Evolutionary conservation across 2,888 invertebrate genomes (phyloP).

Genomic region (Lepidocyrtinus sp.): DNA sequence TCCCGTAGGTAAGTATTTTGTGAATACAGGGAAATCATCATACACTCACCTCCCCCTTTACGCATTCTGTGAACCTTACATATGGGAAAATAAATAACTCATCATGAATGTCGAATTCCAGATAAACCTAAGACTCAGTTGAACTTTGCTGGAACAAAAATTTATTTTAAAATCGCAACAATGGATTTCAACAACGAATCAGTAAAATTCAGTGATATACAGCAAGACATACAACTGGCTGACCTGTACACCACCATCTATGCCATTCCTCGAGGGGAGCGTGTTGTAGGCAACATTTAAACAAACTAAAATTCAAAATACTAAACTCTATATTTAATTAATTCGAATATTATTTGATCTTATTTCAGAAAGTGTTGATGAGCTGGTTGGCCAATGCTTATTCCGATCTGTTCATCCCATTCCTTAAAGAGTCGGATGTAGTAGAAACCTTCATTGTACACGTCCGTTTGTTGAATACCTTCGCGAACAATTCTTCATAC

Average conservation of each 20-base stretch:
- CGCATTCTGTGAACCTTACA: no score
- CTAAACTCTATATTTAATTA: no score
- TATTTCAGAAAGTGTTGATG: slow-evolving; percentile 52
- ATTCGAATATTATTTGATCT: neutral
- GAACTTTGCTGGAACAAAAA: no score
- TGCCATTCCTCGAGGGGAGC: slow-evolving; percentile 32
- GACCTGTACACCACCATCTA: slow-evolving; percentile 46
- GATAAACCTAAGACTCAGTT: no score
- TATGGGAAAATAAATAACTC: no score
- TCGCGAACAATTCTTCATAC: slow-evolving; percentile 51
- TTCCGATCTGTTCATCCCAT: slow-evolving; percentile 44
- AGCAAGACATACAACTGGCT: slow-evolving; percentile 32
- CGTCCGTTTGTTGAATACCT: slow-evolving; percentile 42
- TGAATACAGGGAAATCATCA: no score
- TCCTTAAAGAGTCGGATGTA: slow-evolving; percentile 19
- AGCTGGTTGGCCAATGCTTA: slow-evolving; percentile 60
- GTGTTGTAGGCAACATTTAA: slow-evolving; percentile 32
- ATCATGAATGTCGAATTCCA: no score
- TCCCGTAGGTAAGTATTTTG: no score
- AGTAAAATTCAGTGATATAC: slow-evolving; percentile 40
- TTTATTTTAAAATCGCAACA: no score
- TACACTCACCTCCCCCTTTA: no score
- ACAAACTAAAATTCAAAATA: neutral
- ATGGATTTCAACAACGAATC: slow-evolving; percentile 27
- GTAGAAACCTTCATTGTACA: slow-evolving; percentile 36